These are phyloP conservation scores for Coelogynopora nodosa DNA, from an alignment of 2,888 invertebrate species.

Conservation along the genomic window DNA sequence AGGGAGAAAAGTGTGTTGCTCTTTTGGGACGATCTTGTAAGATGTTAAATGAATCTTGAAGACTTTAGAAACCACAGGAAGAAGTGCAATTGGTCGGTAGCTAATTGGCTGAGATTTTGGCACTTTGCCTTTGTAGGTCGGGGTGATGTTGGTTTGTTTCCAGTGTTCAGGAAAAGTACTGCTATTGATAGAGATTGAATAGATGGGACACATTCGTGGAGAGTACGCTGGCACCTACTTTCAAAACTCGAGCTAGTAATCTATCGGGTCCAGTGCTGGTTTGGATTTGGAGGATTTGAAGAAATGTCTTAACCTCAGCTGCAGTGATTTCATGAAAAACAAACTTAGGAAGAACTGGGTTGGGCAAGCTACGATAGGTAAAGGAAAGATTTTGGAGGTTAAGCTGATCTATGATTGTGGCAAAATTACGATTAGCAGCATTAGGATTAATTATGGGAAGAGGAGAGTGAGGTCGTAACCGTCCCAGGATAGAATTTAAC, in stretches of 20 bases:
- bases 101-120: not conserved
- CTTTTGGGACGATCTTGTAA: slow-evolving; percentile 18
- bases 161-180: not conserved
- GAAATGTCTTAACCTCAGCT: not conserved
- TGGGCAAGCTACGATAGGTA: not conserved
- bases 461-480: not conserved
- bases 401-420: not conserved
- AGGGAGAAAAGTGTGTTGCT: not conserved
- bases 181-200: not conserved
- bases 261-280: not conserved
- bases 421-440: not conserved
- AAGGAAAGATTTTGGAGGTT: not conserved
- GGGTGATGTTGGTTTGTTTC: not conserved
- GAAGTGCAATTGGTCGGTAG: slow-evolving; percentile 12
- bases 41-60: slow-evolving; percentile 10
- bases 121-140: not conserved
- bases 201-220: not conserved
- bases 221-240: not conserved
- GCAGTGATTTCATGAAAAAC: not conserved
- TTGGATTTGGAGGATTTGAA: not conserved
- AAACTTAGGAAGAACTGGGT: too few species aligned
- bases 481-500: not conserved
- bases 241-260: not conserved
- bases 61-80: not conserved
- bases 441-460: not conserved